Conservation (phyloP, 2,888 invertebrate genomes). For the Clostera curtula region DNA sequence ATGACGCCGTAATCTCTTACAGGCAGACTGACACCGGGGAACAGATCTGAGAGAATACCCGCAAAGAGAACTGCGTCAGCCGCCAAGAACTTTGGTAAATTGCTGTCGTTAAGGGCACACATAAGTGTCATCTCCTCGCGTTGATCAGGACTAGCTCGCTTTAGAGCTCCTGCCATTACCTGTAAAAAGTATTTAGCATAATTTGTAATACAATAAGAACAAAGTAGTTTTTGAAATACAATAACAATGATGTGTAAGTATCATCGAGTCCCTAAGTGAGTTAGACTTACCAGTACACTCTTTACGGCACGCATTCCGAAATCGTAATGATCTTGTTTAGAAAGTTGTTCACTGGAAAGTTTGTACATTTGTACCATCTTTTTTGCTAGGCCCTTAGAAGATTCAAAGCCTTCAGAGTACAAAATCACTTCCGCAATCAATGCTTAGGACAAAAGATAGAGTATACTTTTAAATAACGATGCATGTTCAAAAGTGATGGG, state of each 20-base stretch:
- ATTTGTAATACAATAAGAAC: too few relatives aligned
- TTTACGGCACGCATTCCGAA: constrained; percentile 96
- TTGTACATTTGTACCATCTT: constrained; percentile 97
- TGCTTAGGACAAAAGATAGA: constrained; percentile 52
- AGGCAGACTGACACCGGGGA: constrained; percentile 87
- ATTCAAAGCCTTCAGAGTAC: constrained; percentile 95
- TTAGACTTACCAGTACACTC: constrained; percentile 84
- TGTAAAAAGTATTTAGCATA: constrained; percentile 15
- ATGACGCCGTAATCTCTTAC: constrained; percentile 86
- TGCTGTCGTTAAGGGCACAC: constrained; percentile 90
- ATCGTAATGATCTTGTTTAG: constrained; percentile 94
- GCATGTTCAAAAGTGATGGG: not conserved
- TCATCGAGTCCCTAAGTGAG: too few relatives aligned
- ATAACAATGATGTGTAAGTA: too few relatives aligned
- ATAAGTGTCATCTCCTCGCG: constrained; percentile 89
- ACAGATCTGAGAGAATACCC: constrained; percentile 92
- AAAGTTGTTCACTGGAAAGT: constrained; percentile 91
- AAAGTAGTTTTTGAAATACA: too few relatives aligned
- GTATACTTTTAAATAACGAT: not conserved
- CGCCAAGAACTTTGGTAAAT: constrained; percentile 90
- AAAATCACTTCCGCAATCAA: constrained; percentile 93
- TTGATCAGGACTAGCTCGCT: constrained; percentile 88
- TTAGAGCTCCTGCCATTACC: constrained; percentile 92
- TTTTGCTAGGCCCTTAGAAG: constrained; percentile 88
- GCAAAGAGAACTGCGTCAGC: constrained; percentile 90